These are phyloP conservation scores for Rhagonycha lutea DNA, from an alignment of 2,888 invertebrate species.

Conservation along the genomic window DNA sequence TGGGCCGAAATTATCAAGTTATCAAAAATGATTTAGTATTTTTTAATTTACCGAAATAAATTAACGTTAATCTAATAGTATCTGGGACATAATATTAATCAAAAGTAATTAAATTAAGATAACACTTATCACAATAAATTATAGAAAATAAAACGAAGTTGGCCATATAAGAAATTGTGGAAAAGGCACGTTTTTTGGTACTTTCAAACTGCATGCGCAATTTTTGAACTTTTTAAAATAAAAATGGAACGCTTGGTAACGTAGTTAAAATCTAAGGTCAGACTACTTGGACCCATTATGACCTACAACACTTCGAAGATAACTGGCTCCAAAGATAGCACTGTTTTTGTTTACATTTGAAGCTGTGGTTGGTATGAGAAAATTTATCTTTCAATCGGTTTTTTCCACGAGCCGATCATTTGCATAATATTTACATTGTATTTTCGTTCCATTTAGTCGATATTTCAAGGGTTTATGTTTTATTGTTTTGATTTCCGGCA, in stretches of 20 bases:
- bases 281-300: slow-evolving; percentile 22
- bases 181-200: too few species aligned
- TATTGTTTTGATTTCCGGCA: not conserved
- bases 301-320: slow-evolving; percentile 22
- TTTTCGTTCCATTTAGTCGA: not conserved
- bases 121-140: too few species aligned
- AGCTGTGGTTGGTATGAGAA: not conserved
- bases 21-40: too few species aligned
- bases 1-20: too few species aligned
- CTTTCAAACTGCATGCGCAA: too few species aligned
- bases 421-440: not conserved
- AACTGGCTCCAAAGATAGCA: slow-evolving; percentile 15
- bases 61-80: too few species aligned
- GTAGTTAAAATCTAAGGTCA: slow-evolving; percentile 12
- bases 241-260: not conserved
- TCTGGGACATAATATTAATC: too few species aligned
- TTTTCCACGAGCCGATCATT: not conserved
- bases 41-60: too few species aligned
- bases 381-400: not conserved
- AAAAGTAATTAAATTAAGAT: too few species aligned
- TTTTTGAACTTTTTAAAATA: too few species aligned
- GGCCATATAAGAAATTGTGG: too few species aligned
- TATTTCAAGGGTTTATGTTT: not conserved
- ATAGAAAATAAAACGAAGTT: too few species aligned
- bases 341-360: slow-evolving; percentile 1